Evolutionary conservation across 1,140 invertebrate species (phyloP), one percentile per base, ranked within the genome.

Genomic region (Ectropis grisescens): DNA sequence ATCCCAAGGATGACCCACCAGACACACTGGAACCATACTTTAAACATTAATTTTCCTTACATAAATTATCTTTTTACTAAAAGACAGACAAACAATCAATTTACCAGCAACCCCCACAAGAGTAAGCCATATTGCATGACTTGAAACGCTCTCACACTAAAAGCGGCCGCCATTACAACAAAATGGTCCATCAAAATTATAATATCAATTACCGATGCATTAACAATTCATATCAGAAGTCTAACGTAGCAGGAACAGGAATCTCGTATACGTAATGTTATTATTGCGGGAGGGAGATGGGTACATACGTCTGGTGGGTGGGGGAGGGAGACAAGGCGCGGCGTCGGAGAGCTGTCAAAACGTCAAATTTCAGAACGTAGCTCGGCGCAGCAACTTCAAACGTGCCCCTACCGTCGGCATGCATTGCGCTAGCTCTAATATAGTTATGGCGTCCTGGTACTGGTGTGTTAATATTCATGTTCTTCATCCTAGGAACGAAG

Each of bases 311-410:
- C 16, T 51, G 33, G 26, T 36, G 44, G 28, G 61, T 23, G 45
- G 52, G 38, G 47, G 47, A 37, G 50, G 46, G 41, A 37, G 28
- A 61, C 62, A 59, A 69, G 80, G 69, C 54, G 54, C 59, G 60
- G 58, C 75, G 72, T 69, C 71, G 74, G 74, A 61, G 69, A 70
- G 62, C 81, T 83, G 81, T 83, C 81, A 83, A 82, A 82, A 83
- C 72, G 81, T 83, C 81, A 83, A 83, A 83, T 83, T 83, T 82
- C 72, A 74, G 74, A 70, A 70, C 64, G 66, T 50, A 41, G 53
- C 62, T 57, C 57, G 60, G 67, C 71, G 65, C 69, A 66, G 62
- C 69, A 66, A 75, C 62, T 76, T 76, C 62, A 75, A 76, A 75
- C 75, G 75, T 72, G 71, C 68, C 68, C 62, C 65, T 62, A 61